Percentiles rank a stretch among this genome's conserved stretches.
These are phyloP conservation scores for Ctenodactylus gundi DNA, from an alignment of 2,113 vertebrate species.

Conservation along the genomic window DNA sequence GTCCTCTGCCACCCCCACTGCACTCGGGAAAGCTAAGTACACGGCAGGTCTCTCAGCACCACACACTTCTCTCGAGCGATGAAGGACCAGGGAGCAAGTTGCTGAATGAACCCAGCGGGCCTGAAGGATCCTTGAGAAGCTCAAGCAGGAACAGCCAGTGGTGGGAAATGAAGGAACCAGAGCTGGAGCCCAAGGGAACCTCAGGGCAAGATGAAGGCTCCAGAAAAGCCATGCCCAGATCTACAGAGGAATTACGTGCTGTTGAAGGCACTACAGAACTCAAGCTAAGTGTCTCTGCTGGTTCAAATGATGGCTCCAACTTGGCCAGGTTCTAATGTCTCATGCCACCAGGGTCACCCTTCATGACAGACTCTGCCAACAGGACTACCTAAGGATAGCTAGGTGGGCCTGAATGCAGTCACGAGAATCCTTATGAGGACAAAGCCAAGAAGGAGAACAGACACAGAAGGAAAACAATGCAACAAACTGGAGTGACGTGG, in stretches of 20 bases:
- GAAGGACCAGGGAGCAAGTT: neutral
- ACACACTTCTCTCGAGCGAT: neutral
- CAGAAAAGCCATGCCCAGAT: neutral
- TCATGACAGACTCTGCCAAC: neutral
- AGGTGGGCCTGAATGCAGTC: neutral
- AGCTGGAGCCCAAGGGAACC: neutral
- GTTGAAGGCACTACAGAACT: neutral
- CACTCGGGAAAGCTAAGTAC: neutral
- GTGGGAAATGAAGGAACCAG: neutral
- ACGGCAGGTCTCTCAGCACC: rapidly evolving
- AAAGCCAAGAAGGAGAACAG: neutral
- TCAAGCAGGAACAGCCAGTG: neutral
- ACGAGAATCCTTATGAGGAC: neutral
- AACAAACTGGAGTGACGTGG: neutral
- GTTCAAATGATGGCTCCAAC: neutral
- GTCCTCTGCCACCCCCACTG: too few relatives aligned
- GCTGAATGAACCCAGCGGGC: neutral
- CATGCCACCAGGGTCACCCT: neutral
- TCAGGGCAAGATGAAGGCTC: neutral
- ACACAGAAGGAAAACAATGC: neutral
- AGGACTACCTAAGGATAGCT: too few relatives aligned
- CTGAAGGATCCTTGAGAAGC: neutral
- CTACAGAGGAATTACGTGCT: neutral
- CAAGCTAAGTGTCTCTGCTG: neutral
- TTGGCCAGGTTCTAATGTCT: neutral